Conservation (phyloP, 2,113 vertebrate genomes). For the Choloepus hoffmanni region DNA sequence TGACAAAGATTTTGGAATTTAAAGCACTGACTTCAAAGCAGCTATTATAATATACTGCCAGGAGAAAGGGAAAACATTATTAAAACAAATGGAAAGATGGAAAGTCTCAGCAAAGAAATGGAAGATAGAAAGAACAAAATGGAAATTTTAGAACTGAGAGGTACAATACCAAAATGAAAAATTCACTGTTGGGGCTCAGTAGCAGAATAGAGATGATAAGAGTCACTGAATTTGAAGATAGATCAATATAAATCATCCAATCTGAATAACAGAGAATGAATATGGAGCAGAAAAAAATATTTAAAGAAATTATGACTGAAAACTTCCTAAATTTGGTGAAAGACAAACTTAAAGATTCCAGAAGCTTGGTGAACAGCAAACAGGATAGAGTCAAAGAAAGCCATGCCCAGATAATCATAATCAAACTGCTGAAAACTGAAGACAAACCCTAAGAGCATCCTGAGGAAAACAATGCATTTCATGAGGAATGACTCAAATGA, state of each 20-base stretch:
- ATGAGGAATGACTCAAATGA: not conserved
- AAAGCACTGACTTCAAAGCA: constrained; percentile 11
- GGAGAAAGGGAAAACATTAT: not conserved
- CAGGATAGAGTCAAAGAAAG: not conserved
- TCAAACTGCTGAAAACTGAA: constrained; percentile 18
- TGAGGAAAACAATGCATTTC: not conserved
- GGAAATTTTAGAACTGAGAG: constrained; percentile 29
- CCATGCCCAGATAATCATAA: not conserved
- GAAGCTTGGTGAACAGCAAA: not conserved
- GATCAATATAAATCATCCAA: not conserved
- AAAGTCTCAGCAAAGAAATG: constrained; percentile 12
- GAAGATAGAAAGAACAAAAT: not conserved
- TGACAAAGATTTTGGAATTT: not conserved
- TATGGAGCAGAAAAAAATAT: not conserved
- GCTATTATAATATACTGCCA: not conserved
- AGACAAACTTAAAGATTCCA: constrained; percentile 11
- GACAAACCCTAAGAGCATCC: not conserved
- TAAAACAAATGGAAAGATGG: not conserved
- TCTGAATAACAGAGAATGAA: not conserved
- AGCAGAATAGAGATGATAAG: not conserved
- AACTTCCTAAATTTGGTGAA: constrained; percentile 1
- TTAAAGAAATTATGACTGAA: not conserved
- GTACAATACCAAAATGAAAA: constrained; percentile 32
- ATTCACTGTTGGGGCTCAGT: not conserved
- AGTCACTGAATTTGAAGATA: not conserved